Conservation (phyloP, 2,797 vertebrate species). For the Myripristis murdjan region DNA sequence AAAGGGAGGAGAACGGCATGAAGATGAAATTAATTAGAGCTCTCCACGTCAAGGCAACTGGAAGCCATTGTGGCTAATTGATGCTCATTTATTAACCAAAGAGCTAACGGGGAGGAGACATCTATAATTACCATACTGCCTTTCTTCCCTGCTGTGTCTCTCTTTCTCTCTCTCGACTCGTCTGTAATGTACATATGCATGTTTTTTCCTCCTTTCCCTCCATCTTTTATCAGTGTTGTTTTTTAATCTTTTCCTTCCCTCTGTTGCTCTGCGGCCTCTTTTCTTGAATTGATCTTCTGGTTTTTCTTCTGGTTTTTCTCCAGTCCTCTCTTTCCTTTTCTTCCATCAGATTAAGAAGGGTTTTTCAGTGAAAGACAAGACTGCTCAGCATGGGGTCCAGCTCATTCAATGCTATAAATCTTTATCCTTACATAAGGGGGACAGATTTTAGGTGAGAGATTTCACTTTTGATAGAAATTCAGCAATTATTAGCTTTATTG, state of each 20-base stretch:
- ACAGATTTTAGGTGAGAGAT: constrained; percentile 23
- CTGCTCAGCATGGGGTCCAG: constrained; percentile 43
- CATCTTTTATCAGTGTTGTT: constrained; percentile 34
- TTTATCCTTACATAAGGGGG: constrained; percentile 45
- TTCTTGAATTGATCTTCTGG: constrained; percentile 7
- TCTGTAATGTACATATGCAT: neutral
- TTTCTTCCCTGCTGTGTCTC: constrained; percentile 25
- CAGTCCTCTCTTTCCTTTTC: constrained; percentile 32
- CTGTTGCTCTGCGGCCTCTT: neutral
- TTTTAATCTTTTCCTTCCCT: neutral
- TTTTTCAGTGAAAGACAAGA: constrained; percentile 49
- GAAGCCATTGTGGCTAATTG: constrained; percentile 65
- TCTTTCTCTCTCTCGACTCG: constrained; percentile 18
- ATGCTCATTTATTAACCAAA: constrained; percentile 69
- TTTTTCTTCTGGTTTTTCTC: constrained; percentile 1
- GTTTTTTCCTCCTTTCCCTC: constrained; percentile 13
- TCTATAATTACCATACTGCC: constrained; percentile 56
- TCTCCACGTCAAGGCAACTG: constrained; percentile 41
- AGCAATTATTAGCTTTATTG: no score
- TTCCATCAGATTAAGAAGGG: constrained; percentile 29
- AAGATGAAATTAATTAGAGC: constrained; percentile 57
- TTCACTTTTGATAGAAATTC: no score
- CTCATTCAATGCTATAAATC: constrained; percentile 55
- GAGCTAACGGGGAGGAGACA: constrained; percentile 56
- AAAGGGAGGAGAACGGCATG: constrained; percentile 24